phyloP scores from a whole-genome alignment of 2,797 vertebrate species.

The Gambelia wislizenii region DNA sequence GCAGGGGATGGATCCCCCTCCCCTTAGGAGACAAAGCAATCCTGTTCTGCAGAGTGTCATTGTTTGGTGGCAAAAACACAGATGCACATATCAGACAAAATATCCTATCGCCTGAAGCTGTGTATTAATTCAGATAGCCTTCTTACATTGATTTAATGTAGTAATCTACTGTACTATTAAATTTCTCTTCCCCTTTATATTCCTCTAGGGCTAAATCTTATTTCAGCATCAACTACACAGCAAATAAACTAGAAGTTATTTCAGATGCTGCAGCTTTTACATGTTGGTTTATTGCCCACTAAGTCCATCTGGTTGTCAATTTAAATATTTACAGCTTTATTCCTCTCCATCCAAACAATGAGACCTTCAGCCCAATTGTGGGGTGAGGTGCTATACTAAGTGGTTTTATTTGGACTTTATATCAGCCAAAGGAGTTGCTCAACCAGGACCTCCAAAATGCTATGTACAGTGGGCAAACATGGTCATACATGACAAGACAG shows the following conservation, averaged over 20 bases:
- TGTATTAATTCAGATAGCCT: constrained; percentile 43
- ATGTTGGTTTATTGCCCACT: constrained; percentile 27
- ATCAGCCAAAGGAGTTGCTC: background rate
- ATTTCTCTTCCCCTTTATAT: constrained; percentile 20
- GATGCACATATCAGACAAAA: constrained; percentile 19
- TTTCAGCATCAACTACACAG: constrained; percentile 33
- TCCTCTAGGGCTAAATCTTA: constrained; percentile 35
- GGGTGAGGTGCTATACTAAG: background rate
- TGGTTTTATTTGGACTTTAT: background rate
- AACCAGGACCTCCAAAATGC: no score
- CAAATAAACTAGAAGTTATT: background rate
- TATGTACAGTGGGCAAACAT: no score
- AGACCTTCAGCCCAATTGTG: background rate
- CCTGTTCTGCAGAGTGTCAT: background rate
- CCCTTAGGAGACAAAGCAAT: background rate
- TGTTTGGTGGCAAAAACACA: constrained; percentile 25
- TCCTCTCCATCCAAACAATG: background rate
- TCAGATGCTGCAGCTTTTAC: constrained; percentile 28
- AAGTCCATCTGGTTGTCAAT: constrained; percentile 1
- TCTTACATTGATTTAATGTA: constrained; percentile 43
- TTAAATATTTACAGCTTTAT: constrained; percentile 22
- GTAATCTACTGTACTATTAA: constrained; percentile 34
- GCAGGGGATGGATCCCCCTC: background rate
- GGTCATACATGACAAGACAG: no score
- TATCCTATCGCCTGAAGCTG: constrained; percentile 30